Conservation (phyloP, 2,797 vertebrate species). For the Threskiornis aethiopicus region DNA sequence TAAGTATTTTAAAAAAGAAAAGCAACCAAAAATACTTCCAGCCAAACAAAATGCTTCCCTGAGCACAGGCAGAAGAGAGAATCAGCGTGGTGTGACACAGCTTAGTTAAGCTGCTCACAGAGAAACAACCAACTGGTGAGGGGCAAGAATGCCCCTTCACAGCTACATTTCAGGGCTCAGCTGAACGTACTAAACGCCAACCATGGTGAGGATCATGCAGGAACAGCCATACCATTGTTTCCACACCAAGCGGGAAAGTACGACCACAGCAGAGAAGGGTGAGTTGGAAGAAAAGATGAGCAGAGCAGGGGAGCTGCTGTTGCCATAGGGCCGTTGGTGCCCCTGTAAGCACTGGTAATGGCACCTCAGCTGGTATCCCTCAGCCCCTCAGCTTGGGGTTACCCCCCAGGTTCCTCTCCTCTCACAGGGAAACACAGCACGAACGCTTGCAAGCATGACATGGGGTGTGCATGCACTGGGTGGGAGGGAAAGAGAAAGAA, state of each 20-base stretch:
- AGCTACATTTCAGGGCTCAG: background rate
- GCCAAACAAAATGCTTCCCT: background rate
- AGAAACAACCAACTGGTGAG: background rate
- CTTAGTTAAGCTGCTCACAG: background rate
- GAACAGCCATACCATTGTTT: background rate
- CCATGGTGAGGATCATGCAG: rapidly evolving
- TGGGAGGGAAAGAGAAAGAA: background rate
- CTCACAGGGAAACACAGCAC: rapidly evolving
- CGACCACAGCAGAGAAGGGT: rapidly evolving
- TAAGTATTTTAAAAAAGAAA: background rate
- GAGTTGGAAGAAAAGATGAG: background rate
- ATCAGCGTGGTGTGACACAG: background rate
- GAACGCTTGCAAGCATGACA: background rate
- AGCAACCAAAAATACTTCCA: background rate
- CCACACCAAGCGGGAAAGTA: background rate
- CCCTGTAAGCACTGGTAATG: background rate
- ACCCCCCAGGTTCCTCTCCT: rapidly evolving
- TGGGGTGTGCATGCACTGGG: background rate
- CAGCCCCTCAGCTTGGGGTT: rapidly evolving
- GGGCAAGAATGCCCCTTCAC: background rate
- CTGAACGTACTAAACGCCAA: rapidly evolving
- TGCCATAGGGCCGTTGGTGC: background rate
- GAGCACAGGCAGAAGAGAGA: background rate
- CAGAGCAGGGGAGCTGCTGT: background rate
- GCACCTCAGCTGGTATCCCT: background rate